phyloP scores from a whole-genome alignment of 1,140 invertebrate genomes.

The Thalassaphorura encarpata region DNA sequence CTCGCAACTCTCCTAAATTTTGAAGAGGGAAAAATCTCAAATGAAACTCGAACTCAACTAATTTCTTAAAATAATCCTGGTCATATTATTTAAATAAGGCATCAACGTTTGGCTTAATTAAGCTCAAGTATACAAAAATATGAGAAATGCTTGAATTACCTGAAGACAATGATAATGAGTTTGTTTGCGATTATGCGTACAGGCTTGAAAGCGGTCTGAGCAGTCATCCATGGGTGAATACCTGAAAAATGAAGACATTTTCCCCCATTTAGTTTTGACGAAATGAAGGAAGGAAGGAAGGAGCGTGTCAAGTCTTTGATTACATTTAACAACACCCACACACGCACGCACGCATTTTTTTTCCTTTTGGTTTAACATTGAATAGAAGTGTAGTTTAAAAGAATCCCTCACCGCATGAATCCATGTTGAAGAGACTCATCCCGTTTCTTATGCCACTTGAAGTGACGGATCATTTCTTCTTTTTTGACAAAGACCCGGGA shows the following conservation, averaged over 20 bases:
- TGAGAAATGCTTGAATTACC: slow-evolving; percentile 36
- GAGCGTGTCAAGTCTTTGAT: not conserved
- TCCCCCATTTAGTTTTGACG: not conserved
- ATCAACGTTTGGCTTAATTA: not conserved
- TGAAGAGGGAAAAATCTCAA: not conserved
- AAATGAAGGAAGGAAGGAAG: no score
- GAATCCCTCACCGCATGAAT: slow-evolving; percentile 66
- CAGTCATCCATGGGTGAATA: slow-evolving; percentile 88
- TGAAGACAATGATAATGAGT: slow-evolving; percentile 98
- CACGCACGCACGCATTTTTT: not conserved
- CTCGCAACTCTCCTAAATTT: slow-evolving; percentile 67
- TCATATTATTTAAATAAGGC: slow-evolving; percentile 1
- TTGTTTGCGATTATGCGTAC: slow-evolving; percentile 90
- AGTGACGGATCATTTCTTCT: slow-evolving; percentile 97
- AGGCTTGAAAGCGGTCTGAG: slow-evolving; percentile 62
- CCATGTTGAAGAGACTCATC: slow-evolving; percentile 93
- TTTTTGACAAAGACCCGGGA: slow-evolving; percentile 88
- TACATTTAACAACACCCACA: not conserved
- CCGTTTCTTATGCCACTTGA: slow-evolving; percentile 98
- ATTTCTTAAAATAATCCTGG: slow-evolving; percentile 6
- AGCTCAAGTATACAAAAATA: not conserved
- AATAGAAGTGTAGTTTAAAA: not conserved
- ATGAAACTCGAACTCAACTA: no score
- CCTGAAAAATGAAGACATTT: slow-evolving; percentile 11
- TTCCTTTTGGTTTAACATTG: not conserved